Evolutionary conservation across 2,113 vertebrate genomes (phyloP), one percentile per base, ranked within the genome.

Genomic region (Motacilla alba): DNA sequence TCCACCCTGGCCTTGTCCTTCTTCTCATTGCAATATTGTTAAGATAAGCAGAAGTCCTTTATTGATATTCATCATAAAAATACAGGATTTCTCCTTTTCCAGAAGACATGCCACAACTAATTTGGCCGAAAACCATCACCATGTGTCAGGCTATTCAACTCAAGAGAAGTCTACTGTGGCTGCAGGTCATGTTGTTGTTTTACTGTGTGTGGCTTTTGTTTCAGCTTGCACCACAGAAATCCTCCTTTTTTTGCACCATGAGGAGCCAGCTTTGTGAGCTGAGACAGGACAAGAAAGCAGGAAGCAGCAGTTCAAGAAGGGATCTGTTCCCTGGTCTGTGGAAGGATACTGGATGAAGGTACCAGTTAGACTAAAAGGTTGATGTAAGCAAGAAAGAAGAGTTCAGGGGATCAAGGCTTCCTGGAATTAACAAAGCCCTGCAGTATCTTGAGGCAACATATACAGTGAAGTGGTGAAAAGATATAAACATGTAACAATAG

Each of bases 171-270:
- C 62, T 70, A 50, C 47, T 73, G 60, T 4, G 14, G 60, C 49
- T 95, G 92, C 92, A 96, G 93, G 85, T 96, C 85, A 35, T 58
- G 64, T 26, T 87, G 78, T 66, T 95, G 69, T 83, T 96, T 94
- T 83, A 28, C 73, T 83, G 27, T 56, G 27, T 15, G 35, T 17
- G 26, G 35, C 64, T 81, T 52, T 35, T 91, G 19, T 83, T 92
- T 81, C 78, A 94, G 41, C 28, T 70, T 70, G 30, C 63, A 55
- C n/a, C 7, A 8, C 23, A 92, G 56, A 94, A 94, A 91, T 81
- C 22, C n/a, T 88, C 68, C 30, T 46, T 73, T 83, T 83, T 63
- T 63, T 67, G 27, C 75, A 79, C 21, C 15, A 66, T 1, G 5
- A 93, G 37, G 31, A 33, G 39, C 10, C 69, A 89, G 31, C 70